Evolutionary conservation across 2,888 invertebrate species (phyloP).

Genomic region (Stomorhina lunata): DNA sequence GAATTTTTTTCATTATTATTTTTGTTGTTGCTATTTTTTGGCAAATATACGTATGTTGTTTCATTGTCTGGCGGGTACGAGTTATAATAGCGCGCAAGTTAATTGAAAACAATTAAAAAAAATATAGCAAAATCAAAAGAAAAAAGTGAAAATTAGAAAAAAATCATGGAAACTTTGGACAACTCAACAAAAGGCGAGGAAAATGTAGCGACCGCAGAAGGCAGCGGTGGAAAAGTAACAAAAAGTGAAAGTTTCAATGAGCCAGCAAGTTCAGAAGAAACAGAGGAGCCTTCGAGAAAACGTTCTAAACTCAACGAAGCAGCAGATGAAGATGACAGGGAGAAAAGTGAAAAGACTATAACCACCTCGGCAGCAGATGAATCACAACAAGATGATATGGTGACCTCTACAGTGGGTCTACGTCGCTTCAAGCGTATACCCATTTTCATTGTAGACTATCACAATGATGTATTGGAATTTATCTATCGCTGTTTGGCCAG

Average conservation of each 20-base stretch:
- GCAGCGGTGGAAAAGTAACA: neutral
- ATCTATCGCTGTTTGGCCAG: constrained; percentile 90
- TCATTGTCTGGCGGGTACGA: constrained; percentile 53
- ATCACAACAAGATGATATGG: constrained; percentile 31
- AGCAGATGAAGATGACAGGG: neutral
- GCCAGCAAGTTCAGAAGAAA: constrained; percentile 29
- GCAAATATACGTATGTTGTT: constrained; percentile 50
- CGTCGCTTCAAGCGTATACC: constrained; percentile 82
- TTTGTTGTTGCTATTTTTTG: constrained; percentile 26
- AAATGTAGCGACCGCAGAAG: neutral
- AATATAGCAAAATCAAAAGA: neutral
- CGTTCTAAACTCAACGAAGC: constrained; percentile 18
- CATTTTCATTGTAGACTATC: constrained; percentile 88
- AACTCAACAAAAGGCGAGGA: constrained; percentile 7
- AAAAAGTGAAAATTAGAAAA: neutral
- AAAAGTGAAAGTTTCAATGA: constrained; percentile 53
- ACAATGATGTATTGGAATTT: constrained; percentile 88
- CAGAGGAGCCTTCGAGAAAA: constrained; percentile 40
- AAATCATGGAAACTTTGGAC: constrained; percentile 31
- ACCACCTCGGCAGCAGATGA: neutral
- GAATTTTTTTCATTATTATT: constrained; percentile 14
- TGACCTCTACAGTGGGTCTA: constrained; percentile 23
- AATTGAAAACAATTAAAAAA: constrained; percentile 41
- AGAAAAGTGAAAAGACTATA: neutral
- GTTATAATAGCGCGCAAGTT: constrained; percentile 50